Evolutionary conservation across 1,140 invertebrate genomes (phyloP).

Genomic region (Drosophila funebris): DNA sequence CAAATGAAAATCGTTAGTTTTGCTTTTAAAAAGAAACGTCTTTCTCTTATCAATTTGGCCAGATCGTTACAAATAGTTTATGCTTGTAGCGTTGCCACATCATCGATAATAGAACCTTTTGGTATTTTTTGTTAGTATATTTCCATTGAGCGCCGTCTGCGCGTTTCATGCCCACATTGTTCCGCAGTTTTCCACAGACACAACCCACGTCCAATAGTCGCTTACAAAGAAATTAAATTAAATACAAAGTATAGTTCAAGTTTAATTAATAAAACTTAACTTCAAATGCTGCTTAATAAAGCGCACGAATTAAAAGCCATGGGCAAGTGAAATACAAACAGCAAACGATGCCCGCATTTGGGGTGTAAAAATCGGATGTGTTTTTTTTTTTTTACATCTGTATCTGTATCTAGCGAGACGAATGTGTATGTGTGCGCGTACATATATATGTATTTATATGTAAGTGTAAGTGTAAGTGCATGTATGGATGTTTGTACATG

Average conservation of each 20-base stretch:
- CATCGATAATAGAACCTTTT: too few species aligned
- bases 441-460: constrained; percentile 39
- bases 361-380: constrained; percentile 51
- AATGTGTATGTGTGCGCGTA: constrained; percentile 51
- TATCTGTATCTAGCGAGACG: constrained; percentile 54
- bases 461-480: constrained; percentile 22
- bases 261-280: constrained; percentile 47
- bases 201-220: constrained; percentile 61
- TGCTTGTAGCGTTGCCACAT: too few species aligned
- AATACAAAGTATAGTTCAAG: constrained; percentile 21
- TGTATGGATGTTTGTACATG: constrained; percentile 37
- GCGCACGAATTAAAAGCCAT: constrained; percentile 27
- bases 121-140: too few species aligned
- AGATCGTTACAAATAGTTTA: not conserved
- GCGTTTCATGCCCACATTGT: too few species aligned
- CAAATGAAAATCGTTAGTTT: not conserved
- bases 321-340: constrained; percentile 26
- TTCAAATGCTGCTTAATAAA: constrained; percentile 17
- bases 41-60: not conserved
- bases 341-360: constrained; percentile 7
- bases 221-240: constrained; percentile 34
- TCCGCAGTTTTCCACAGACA: constrained; percentile 50
- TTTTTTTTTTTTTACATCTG: constrained; percentile 56
- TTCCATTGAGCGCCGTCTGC: too few species aligned
- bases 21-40: not conserved